A percentile compares a stretch with the other conserved stretches of the same genome.
Conservation (phyloP, 2,888 invertebrate genomes). For the Dolomedes plantarius region DNA sequence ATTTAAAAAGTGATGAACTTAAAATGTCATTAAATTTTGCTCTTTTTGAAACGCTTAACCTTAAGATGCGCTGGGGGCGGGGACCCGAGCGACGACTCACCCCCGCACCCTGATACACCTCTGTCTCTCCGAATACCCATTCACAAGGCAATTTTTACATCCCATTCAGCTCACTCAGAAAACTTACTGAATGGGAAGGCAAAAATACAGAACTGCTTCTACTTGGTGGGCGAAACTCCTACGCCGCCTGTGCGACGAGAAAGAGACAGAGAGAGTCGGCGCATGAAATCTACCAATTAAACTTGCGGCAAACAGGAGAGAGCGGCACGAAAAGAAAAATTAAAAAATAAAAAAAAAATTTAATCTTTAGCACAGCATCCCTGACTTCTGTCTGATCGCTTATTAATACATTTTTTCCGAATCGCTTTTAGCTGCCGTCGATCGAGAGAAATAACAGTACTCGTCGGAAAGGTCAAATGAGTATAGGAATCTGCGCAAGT, state of each 20-base stretch:
- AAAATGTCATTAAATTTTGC: too few relatives aligned
- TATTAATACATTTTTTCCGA: not conserved
- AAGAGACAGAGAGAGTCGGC: too few relatives aligned
- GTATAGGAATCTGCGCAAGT: constrained; percentile 61
- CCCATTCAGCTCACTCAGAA: not conserved
- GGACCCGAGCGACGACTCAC: too few relatives aligned
- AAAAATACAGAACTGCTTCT: not conserved
- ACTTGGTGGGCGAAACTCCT: not conserved
- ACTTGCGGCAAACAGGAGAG: not conserved
- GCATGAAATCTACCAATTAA: not conserved
- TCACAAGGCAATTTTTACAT: not conserved
- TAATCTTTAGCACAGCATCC: not conserved
- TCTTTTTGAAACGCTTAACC: too few relatives aligned
- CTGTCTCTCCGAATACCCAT: too few relatives aligned
- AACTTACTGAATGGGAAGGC: not conserved
- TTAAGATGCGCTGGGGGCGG: too few relatives aligned
- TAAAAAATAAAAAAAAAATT: not conserved
- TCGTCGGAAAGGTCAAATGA: constrained; percentile 58
- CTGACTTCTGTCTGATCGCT: not conserved
- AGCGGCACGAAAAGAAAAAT: not conserved
- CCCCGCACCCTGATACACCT: too few relatives aligned
- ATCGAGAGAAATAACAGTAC: not conserved
- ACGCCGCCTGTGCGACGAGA: not conserved
- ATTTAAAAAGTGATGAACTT: too few relatives aligned
- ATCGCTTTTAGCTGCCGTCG: not conserved